These are phyloP conservation scores for Pluvialis apricaria DNA, from an alignment of 2,113 vertebrate species.

Conservation along the genomic window DNA sequence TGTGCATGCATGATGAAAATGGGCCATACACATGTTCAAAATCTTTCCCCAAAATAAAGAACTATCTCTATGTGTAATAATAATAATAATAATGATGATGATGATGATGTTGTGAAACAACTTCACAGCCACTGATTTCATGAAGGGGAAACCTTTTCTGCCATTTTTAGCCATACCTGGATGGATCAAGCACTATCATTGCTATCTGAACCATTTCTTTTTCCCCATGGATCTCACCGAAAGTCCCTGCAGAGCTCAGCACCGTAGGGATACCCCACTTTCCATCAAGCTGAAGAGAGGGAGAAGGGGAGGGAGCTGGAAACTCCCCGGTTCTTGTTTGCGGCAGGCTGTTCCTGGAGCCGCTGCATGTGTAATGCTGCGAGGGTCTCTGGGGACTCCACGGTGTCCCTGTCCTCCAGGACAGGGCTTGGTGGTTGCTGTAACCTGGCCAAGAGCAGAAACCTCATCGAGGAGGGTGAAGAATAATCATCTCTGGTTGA, in stretches of 20 bases:
- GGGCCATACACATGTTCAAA: not conserved
- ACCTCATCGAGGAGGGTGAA: not conserved
- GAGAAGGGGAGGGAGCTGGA: not conserved
- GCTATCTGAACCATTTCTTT: not conserved
- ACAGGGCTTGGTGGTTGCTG: not conserved
- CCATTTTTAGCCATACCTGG: not conserved
- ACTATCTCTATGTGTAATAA: not conserved
- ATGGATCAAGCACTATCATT: not conserved
- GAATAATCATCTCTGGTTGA: not conserved
- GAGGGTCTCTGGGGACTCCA: not conserved
- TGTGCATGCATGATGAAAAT: not conserved
- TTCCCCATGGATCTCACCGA: not conserved
- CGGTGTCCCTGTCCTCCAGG: not conserved
- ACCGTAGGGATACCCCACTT: not conserved
- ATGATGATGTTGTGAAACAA: not conserved
- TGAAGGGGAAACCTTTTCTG: not conserved
- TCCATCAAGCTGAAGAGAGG: not conserved
- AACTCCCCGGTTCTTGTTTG: not conserved
- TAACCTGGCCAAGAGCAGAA: not conserved
- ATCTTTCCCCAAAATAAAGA: not conserved
- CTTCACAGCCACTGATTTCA: not conserved
- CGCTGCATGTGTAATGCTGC: not conserved
- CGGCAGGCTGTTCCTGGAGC: not conserved
- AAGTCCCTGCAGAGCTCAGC: not conserved
- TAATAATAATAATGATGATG: not conserved